Percentiles rank a stretch among this genome's conserved stretches.
These are phyloP conservation scores for Lasiurus borealis DNA, from an alignment of 2,113 vertebrate species.

Conservation along the genomic window DNA sequence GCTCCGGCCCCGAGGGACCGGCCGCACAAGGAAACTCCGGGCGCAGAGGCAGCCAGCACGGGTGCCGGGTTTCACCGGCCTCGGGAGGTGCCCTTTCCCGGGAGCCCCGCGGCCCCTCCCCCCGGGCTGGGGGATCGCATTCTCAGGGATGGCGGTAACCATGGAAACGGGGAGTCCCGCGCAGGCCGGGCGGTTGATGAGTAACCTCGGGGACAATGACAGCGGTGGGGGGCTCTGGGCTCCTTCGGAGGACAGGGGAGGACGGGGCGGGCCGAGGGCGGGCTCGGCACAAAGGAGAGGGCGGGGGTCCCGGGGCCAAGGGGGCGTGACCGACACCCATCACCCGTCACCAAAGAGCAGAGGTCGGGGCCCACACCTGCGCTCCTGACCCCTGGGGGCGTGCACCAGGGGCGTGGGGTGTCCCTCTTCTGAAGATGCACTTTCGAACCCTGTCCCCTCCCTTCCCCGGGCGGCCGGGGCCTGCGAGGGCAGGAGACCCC, in stretches of 20 bases:
- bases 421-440: neutral
- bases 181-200: conserved; percentile 84
- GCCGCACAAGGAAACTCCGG: neutral
- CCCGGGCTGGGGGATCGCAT: conserved; percentile 79
- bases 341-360: conserved; percentile 56
- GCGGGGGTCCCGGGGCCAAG: neutral
- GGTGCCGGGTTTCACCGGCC: conserved; percentile 13
- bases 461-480: accelerated
- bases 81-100: neutral
- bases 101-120: neutral
- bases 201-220: conserved; percentile 88
- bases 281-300: conserved; percentile 61
- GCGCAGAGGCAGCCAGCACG: accelerated
- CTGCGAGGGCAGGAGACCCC: too few relatives aligned
- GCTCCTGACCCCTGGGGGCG: conserved; percentile 18
- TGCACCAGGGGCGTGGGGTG: neutral
- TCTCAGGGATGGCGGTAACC: conserved; percentile 82
- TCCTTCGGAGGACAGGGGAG: conserved; percentile 79
- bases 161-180: conserved; percentile 75
- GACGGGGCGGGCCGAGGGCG: conserved; percentile 62
- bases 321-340: conserved; percentile 60
- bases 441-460: neutral
- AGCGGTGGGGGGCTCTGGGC: conserved; percentile 25
- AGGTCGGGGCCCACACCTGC: conserved; percentile 23
- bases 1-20: neutral